phyloP scores from a whole-genome alignment of 92 coral and sea anemone species.

The Bergia puertoricense region DNA sequence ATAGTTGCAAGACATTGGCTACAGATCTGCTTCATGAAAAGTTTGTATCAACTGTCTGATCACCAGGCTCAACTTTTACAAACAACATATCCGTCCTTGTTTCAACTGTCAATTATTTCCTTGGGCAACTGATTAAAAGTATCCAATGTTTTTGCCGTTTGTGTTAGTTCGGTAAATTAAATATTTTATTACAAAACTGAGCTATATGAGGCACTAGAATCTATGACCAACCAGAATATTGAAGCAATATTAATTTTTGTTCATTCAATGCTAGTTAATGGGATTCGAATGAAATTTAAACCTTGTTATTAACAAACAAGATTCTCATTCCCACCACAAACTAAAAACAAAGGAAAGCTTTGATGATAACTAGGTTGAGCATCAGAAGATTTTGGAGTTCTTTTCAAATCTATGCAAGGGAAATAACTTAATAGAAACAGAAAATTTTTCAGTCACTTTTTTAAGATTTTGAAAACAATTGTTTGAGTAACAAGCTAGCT shows the following conservation, averaged over 20 bases:
- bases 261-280: slow-evolving; percentile 12
- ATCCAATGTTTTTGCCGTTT: not conserved
- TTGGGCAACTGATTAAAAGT: slow-evolving; percentile 7
- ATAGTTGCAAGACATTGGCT: not conserved
- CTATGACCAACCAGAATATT: not conserved
- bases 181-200: slow-evolving; percentile 16
- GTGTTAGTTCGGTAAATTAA: not conserved
- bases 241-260: not conserved
- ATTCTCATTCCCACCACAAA: not conserved
- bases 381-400: not conserved
- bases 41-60: not conserved
- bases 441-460: not conserved
- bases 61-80: not conserved
- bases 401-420: not conserved
- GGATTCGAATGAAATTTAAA: slow-evolving; percentile 16
- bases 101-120: slow-evolving; percentile 22
- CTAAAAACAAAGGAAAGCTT: slow-evolving; percentile 13
- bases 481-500: slow-evolving; percentile 31
- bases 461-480: not conserved
- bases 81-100: not conserved
- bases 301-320: not conserved
- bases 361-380: not conserved
- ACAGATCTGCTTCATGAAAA: not conserved
- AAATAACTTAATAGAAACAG: not conserved
- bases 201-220: not conserved